Evolutionary conservation across 2,113 vertebrate species (phyloP), one percentile per base, ranked within the genome.

Genomic region (Dipodomys stephensi): DNA sequence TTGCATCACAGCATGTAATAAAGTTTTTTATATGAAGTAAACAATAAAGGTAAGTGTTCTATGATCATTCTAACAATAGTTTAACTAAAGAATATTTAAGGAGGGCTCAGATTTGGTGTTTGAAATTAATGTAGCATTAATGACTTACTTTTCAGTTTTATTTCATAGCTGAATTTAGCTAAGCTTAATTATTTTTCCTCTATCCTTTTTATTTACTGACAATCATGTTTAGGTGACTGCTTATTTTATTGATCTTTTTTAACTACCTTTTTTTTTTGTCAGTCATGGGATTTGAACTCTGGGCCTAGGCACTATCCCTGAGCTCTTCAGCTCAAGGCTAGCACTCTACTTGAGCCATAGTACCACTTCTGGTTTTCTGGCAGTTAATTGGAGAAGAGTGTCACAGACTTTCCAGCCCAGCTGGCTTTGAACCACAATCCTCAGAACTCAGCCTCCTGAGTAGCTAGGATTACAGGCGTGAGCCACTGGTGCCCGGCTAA

Each of bases 151-250:
- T 30, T 11, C 11, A n/a, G 49, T 90, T 71, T 91, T 39, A 35
- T 73, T 80, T 2, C 2, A 27, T 88, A 88, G 2, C 86, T 94
- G 23, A 57, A 3, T 9, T 27, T 90, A 64, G 11, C n/a, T 76
- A 88, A 86, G 30, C 83, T 94, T 94, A 64, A 39, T 39, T 39
- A 39, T 93, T 96, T 97, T 39, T 32, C 32, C 87, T 80, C 0
- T 39, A 69, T 71, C 35, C 35, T n/a, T 71, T 83, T 69, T 49
- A 46, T 82, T 83, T 82, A 67, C 7, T 67, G 23, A 7, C 23
- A 74, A 81, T 28, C 39, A 18, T 30, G 82, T 69, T 89, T 92
- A 67, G 62, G 71, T 88, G 88, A 32, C 77, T 84, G 57, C 15
- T 71, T 76, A 44, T n/a, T 12, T 83, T 67, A 20, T 35, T 44